Base-by-base conservation (phyloP, 2,113 vertebrate species). In the Passer montanus region DNA sequence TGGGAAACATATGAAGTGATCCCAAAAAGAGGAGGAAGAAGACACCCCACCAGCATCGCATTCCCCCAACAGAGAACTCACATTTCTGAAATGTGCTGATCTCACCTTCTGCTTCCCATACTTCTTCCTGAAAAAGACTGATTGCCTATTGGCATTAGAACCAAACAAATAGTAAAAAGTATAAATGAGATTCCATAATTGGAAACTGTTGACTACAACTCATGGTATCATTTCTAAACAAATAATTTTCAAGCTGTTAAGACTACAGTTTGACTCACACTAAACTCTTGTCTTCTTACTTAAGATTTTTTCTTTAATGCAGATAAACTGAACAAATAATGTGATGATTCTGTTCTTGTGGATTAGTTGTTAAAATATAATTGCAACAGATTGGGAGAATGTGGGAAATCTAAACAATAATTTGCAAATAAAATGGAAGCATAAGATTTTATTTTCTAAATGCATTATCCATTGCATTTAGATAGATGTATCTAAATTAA, bases 11-110 rank as follows among this genome's bases (percentile, higher is more conserved):
- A 33, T 8, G 6, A 78, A 66, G 6, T 15, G 22, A 84, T 58
- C 46, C n/a, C 23, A 66, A 37, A 74, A 56, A 62, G 10, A 59
- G 12, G 20, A 55, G 13, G 5, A 64, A 28, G 22, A 59, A 37
- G 27, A 37, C 0, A 2, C 7, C 11, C 1, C 4, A 12, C 39
- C 3, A 19, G 1, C 23, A 39, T 30, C 2, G 0, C 10, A 33
- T 5, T 30, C 4, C 2, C 2, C 3, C 50, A 66, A 17, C 3
- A 52, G 7, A 84, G 23, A 89, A 68, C 11, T 23, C 9, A 0
- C 4, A 13, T 52, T 92, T 60, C 21, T 60, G 58, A 64, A 69
- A 56, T 8, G 8, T 18, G 11, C 24, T 3, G 24, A 46, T 80
- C 41, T 76, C 43, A 31, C 4, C 15, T 68, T 53, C 69, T 58